Conservation (phyloP, 2,113 vertebrate genomes). For the Platysternon megacephalum region DNA sequence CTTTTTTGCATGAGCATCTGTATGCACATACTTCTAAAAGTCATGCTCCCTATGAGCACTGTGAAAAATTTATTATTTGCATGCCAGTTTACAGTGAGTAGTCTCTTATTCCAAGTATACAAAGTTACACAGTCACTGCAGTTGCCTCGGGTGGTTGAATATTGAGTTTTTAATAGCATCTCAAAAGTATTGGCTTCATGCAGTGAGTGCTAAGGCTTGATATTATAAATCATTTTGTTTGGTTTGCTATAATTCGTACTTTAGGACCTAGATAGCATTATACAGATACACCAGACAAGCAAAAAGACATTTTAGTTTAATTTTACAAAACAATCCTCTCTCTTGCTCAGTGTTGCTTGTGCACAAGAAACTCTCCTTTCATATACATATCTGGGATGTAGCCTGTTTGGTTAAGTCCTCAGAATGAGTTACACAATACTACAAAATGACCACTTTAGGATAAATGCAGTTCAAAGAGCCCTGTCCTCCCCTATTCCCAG, state of each 20-base stretch:
- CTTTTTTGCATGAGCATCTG: not conserved
- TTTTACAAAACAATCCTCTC: not conserved
- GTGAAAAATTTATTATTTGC: not conserved
- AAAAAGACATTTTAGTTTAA: not conserved
- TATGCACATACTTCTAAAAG: not conserved
- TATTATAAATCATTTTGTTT: not conserved
- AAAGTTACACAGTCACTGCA: not conserved
- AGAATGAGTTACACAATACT: not conserved
- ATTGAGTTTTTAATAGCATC: not conserved
- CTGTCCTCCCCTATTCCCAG: not conserved
- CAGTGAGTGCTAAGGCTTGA: not conserved
- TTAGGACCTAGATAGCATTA: not conserved
- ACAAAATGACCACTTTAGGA: not conserved
- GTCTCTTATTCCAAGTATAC: not conserved
- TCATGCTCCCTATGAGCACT: not conserved
- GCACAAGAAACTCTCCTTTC: not conserved
- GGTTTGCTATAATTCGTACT: not conserved
- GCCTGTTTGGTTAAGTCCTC: not conserved
- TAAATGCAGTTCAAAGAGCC: not conserved
- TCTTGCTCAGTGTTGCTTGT: not conserved
- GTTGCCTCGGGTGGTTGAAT: not conserved
- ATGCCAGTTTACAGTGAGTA: not conserved
- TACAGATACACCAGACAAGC: not conserved
- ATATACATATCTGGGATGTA: not conserved
- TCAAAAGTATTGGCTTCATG: not conserved